A percentile compares a stretch with the other conserved stretches of the same genome.
Conservation (phyloP, 2,113 vertebrate genomes). For the Phylloscopus trochilus region DNA sequence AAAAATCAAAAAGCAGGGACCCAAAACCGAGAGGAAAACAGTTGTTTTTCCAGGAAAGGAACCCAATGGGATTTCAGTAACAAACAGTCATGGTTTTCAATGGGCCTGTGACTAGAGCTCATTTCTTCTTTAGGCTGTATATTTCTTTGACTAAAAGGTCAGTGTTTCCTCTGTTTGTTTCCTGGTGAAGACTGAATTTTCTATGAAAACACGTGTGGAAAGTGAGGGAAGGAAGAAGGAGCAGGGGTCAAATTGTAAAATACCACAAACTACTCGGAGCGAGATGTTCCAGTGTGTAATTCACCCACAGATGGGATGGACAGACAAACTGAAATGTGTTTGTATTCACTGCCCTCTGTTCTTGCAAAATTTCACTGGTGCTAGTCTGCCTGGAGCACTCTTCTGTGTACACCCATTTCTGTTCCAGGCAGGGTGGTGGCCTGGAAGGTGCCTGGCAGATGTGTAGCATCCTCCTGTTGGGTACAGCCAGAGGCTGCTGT, state of each 20-base stretch:
- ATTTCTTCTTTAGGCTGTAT: background rate
- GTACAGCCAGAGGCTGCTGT: background rate
- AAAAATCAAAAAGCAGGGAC: background rate
- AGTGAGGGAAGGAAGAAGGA: background rate
- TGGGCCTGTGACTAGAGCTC: background rate
- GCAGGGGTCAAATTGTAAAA: background rate
- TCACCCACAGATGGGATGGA: background rate
- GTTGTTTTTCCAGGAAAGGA: background rate
- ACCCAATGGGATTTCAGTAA: background rate
- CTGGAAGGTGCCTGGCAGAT: background rate
- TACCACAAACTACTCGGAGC: background rate
- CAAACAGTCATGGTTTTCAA: background rate
- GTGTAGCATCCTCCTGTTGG: background rate
- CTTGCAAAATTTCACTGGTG: background rate
- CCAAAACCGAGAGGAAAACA: background rate
- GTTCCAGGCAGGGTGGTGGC: background rate
- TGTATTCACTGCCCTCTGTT: background rate
- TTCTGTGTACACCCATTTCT: accelerated
- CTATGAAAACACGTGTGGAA: background rate
- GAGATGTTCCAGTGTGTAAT: background rate
- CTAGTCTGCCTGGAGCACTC: background rate
- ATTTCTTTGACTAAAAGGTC: background rate
- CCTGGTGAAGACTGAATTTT: background rate
- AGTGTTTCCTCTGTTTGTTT: background rate
- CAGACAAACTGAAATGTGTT: background rate